Conservation (phyloP, 2,888 invertebrate genomes). For the Conomelus anceps region DNA sequence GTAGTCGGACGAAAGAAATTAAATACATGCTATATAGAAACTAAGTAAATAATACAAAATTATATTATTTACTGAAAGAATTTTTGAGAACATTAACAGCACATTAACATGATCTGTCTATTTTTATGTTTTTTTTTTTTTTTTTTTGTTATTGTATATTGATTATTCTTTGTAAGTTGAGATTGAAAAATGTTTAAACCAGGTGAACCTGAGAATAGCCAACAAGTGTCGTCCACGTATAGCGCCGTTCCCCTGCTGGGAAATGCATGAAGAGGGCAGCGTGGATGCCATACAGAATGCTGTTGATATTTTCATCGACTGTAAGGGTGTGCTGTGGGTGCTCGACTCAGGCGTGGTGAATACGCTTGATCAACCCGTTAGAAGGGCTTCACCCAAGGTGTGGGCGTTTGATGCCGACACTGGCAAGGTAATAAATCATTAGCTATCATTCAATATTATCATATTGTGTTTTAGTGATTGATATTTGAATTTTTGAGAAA, state of each 20-base stretch:
- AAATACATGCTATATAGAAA: no score
- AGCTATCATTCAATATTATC: neutral
- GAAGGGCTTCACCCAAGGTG: constrained; percentile 54
- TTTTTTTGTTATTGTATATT: no score
- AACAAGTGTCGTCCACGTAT: constrained; percentile 46
- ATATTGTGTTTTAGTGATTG: no score
- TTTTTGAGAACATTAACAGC: no score
- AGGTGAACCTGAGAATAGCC: constrained; percentile 48
- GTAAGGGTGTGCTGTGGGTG: constrained; percentile 52
- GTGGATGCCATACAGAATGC: constrained; percentile 61
- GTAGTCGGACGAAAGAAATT: no score
- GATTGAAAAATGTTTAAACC: no score
- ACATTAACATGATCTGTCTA: no score
- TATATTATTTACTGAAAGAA: no score
- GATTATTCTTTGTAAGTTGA: no score
- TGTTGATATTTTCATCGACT: constrained; percentile 58
- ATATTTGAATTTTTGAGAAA: no score
- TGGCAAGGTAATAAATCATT: constrained; percentile 42
- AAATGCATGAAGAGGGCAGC: constrained; percentile 57
- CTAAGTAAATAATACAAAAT: no score
- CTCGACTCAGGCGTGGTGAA: constrained; percentile 55
- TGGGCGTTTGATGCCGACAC: constrained; percentile 52
- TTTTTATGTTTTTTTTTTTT: no score
- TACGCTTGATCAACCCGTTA: constrained; percentile 51
- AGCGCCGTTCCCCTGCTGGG: constrained; percentile 57